A percentile compares a stretch with the other conserved stretches of the same genome.
phyloP scores from a whole-genome alignment of 53 echinoderm and acorn worm species.

The Holothuria scabra region DNA sequence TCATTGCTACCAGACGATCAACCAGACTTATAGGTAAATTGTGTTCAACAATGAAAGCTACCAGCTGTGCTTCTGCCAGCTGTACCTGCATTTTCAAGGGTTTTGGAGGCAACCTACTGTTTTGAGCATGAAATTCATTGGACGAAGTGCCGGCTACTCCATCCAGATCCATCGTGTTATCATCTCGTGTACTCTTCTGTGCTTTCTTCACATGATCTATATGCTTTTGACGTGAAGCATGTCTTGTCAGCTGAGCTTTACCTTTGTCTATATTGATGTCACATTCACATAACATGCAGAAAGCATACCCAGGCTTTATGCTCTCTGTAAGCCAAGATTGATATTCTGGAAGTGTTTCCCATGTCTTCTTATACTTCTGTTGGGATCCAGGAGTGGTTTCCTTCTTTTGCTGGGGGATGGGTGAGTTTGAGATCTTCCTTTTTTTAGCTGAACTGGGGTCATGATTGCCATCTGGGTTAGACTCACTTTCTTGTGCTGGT shows the following conservation, averaged over 20 bases:
- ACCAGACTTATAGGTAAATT: conserved; percentile 40
- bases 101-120: neutral
- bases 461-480: no score
- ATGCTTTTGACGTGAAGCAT: conserved; percentile 21
- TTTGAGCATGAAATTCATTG: no score
- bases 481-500: no score
- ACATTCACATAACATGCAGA: conserved; percentile 42
- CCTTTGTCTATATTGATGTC: conserved; percentile 35
- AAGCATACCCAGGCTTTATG: conserved; percentile 2
- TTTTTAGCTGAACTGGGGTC: no score
- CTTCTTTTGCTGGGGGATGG: no score
- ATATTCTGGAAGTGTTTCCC: conserved; percentile 24
- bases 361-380: conserved; percentile 18
- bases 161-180: no score
- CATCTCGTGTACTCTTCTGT: no score
- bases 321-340: conserved; percentile 17
- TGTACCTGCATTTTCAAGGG: conserved; percentile 9
- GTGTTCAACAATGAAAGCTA: conserved; percentile 54
- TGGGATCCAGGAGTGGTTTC: no score
- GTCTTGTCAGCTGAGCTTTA: conserved; percentile 10
- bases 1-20: conserved; percentile 45
- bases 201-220: neutral
- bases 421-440: no score
- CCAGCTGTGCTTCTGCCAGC: conserved; percentile 47
- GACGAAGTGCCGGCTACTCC: no score